Conservation (phyloP, 2,797 vertebrate species). For the Gila robusta region DNA sequence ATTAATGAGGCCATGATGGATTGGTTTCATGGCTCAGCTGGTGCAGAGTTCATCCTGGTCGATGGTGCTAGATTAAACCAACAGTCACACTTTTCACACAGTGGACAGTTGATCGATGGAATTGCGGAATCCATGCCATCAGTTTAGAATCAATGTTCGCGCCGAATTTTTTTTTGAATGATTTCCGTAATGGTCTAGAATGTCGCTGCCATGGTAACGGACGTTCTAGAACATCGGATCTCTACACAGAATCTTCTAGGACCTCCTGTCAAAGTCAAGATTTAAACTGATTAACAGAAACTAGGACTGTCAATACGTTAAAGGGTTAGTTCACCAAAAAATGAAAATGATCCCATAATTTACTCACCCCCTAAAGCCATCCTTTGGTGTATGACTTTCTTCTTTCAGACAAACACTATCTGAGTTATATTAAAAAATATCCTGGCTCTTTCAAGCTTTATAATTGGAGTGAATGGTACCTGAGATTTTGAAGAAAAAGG, state of each 20-base stretch:
- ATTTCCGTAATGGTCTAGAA: constrained; percentile 31
- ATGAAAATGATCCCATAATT: no score
- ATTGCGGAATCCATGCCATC: not conserved
- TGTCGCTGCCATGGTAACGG: not conserved
- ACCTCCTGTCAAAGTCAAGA: not conserved
- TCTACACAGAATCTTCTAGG: not conserved
- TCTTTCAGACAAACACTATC: no score
- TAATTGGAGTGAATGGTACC: no score
- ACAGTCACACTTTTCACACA: not conserved
- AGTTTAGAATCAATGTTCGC: constrained; percentile 24
- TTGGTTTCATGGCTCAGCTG: constrained; percentile 27
- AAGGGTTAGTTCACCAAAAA: no score
- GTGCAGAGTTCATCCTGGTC: constrained; percentile 19
- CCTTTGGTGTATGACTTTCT: no score
- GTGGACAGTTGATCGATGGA: constrained; percentile 39
- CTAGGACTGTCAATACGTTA: not conserved
- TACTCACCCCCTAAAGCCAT: no score
- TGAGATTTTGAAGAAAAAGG: no score
- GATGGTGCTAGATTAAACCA: constrained; percentile 22
- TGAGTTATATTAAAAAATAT: no score
- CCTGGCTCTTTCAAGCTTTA: no score
- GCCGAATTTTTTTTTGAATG: constrained; percentile 7
- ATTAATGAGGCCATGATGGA: constrained; percentile 24
- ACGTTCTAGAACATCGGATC: not conserved
- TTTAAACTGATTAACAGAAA: not conserved